Evolutionary conservation across 2,888 invertebrate genomes (phyloP).

Genomic region (Stenodema calcarata): DNA sequence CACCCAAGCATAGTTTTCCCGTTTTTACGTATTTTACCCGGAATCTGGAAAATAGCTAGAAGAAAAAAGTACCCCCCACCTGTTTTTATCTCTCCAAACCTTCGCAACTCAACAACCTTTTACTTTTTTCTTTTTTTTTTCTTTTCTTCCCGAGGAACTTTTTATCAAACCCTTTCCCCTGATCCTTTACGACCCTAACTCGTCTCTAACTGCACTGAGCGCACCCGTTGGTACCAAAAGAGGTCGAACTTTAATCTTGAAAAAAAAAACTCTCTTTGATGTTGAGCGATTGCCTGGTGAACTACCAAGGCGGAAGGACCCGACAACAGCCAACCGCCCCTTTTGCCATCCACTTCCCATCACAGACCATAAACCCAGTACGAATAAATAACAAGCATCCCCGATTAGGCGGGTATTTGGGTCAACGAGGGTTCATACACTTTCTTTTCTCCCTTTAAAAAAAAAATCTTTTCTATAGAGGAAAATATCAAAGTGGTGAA

Average conservation of each 20-base stretch:
- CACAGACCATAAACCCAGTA: neutral
- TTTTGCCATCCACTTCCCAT: neutral
- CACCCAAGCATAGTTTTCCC: neutral
- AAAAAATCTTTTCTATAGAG: neutral
- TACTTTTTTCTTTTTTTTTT: neutral
- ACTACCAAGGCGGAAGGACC: slow-evolving; percentile 30
- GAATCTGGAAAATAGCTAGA: neutral
- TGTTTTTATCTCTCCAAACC: neutral
- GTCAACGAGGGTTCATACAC: slow-evolving; percentile 30
- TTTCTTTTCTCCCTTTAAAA: neutral
- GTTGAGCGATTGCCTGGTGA: slow-evolving; percentile 30
- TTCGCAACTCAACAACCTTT: neutral
- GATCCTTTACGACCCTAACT: neutral
- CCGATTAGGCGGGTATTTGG: slow-evolving; percentile 44
- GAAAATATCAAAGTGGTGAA: slow-evolving; percentile 17
- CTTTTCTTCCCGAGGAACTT: neutral
- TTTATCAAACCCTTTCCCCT: neutral
- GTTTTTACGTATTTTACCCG: neutral
- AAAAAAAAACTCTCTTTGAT: slow-evolving; percentile 28
- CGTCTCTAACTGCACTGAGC: slow-evolving; percentile 6
- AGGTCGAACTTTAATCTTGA: slow-evolving; percentile 47
- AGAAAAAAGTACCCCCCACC: neutral
- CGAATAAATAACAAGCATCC: slow-evolving; percentile 39
- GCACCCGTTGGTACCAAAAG: slow-evolving; percentile 10
- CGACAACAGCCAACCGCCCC: neutral